These are phyloP conservation scores for Gila robusta DNA, from an alignment of 2,797 vertebrate species.

Conservation along the genomic window DNA sequence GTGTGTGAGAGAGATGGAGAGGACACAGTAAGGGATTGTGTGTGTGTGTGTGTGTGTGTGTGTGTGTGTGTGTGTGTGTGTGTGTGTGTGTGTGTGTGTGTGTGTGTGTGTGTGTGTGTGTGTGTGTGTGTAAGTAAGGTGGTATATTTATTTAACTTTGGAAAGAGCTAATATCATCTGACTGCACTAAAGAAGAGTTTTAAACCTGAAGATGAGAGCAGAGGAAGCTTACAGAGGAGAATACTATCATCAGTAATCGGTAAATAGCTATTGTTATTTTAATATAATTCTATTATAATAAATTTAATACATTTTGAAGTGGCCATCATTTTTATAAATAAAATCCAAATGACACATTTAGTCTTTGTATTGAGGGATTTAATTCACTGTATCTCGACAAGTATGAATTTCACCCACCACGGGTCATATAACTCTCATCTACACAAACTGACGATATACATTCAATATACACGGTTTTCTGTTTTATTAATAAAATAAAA, in stretches of 20 bases:
- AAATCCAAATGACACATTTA: neutral
- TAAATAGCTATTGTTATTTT: too few species aligned
- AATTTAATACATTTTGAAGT: too few species aligned
- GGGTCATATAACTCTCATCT: neutral
- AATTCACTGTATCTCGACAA: neutral
- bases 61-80: neutral
- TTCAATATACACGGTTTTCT: neutral
- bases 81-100: neutral
- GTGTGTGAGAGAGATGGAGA: neutral
- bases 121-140: neutral
- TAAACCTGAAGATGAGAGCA: neutral
- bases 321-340: neutral
- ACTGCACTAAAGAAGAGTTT: neutral
- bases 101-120: neutral
- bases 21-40: neutral
- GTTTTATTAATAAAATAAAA: neutral
- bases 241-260: neutral
- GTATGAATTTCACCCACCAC: neutral
- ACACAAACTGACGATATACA: neutral
- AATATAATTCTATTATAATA: too few species aligned
- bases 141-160: conserved; percentile 14
- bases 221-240: neutral
- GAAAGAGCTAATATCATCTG: neutral
- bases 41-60: neutral
- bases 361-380: neutral